phyloP scores from a whole-genome alignment of 1,140 invertebrate genomes.

The Heliconius melpomene region DNA sequence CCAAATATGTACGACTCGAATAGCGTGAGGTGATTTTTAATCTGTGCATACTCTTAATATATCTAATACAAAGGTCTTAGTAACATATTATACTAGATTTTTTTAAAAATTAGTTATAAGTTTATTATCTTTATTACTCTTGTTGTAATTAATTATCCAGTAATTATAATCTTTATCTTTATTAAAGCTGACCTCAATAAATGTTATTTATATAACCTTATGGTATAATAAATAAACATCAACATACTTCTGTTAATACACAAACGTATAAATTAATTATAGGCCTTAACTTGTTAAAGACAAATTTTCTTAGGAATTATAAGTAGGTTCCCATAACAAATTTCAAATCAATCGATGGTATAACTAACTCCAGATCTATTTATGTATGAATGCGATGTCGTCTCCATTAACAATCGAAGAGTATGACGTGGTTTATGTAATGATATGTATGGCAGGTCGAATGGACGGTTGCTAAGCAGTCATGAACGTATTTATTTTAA shows the following conservation, averaged over 20 bases:
- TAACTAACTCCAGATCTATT: conserved; percentile 24
- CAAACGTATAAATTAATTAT: no score
- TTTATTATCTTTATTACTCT: no score
- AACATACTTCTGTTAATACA: no score
- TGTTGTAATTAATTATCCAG: no score
- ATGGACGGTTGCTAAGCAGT: conserved; percentile 29
- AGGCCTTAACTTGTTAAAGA: no score
- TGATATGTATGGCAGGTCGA: conserved; percentile 30
- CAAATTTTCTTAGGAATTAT: not conserved
- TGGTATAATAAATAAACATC: no score
- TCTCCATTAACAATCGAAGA: conserved; percentile 27
- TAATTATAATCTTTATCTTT: no score
- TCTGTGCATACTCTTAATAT: not conserved
- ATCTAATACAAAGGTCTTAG: not conserved
- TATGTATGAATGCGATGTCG: conserved; percentile 31
- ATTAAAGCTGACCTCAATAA: no score
- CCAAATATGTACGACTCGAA: conserved; percentile 1
- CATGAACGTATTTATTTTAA: not conserved
- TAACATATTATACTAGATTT: not conserved
- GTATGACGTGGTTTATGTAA: conserved; percentile 33
- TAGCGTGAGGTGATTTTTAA: conserved; percentile 15
- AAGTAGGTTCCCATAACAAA: not conserved
- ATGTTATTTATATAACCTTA: no score
- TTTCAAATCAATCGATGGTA: conserved; percentile 9
- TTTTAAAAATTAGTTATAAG: not conserved